A percentile compares a stretch with the other conserved stretches of the same genome.
These are phyloP conservation scores for Uloborus plumipes DNA, from an alignment of 2,888 invertebrate species.

Conservation along the genomic window DNA sequence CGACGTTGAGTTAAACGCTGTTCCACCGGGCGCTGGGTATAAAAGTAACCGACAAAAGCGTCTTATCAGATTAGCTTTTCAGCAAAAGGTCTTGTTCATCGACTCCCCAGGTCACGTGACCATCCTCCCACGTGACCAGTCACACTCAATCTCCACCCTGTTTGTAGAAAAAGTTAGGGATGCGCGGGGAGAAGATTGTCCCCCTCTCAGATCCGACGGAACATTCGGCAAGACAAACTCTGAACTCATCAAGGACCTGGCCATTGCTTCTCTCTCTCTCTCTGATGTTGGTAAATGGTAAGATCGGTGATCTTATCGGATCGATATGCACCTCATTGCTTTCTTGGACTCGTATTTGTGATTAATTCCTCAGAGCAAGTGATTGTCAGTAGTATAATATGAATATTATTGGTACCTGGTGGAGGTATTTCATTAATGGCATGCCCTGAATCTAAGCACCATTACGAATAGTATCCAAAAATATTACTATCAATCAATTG, in stretches of 20 bases:
- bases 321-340: too few species aligned
- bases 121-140: constrained; percentile 51
- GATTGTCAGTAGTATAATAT: too few species aligned
- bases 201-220: constrained; percentile 24
- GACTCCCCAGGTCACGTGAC: constrained; percentile 50
- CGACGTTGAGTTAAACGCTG: constrained; percentile 54
- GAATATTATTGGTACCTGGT: too few species aligned
- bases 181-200: constrained; percentile 33
- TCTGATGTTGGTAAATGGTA: too few species aligned
- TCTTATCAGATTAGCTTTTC: constrained; percentile 60
- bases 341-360: too few species aligned
- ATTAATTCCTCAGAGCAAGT: too few species aligned
- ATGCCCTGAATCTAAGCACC: too few species aligned
- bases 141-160: constrained; percentile 62
- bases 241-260: constrained; percentile 29
- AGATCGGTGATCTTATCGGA: too few species aligned
- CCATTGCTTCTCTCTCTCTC: too few species aligned
- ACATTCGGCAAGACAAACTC: constrained; percentile 46
- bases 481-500: too few species aligned
- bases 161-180: constrained; percentile 63
- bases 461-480: too few species aligned
- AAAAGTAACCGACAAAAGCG: constrained; percentile 57
- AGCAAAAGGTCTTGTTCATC: constrained; percentile 13
- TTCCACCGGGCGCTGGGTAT: constrained; percentile 10
- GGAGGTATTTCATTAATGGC: too few species aligned